A percentile compares a stretch with the other conserved stretches of the same genome.
These are phyloP conservation scores for Carposina sasakii DNA, from an alignment of 1,140 invertebrate species.

Conservation along the genomic window DNA sequence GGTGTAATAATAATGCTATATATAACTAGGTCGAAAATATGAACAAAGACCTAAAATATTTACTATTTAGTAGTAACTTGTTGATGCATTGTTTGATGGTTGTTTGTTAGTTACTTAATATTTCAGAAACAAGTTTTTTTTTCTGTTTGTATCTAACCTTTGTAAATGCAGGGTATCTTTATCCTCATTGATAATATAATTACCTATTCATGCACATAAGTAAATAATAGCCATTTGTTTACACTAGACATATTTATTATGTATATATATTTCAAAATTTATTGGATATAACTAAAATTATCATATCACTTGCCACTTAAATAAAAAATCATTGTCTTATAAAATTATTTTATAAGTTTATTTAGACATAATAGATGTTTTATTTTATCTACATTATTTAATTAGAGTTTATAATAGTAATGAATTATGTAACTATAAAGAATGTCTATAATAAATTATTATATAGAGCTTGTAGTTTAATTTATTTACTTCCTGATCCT, in stretches of 20 bases:
- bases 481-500: conserved; percentile 14
- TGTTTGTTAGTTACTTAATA: no score
- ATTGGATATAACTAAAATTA: conserved; percentile 51
- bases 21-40: no score
- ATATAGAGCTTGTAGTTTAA: conserved; percentile 49
- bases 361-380: conserved; percentile 41
- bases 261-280: conserved; percentile 46
- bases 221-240: conserved; percentile 24
- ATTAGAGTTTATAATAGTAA: conserved; percentile 55
- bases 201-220: conserved; percentile 27
- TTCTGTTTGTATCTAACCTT: conserved; percentile 18
- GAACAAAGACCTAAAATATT: no score
- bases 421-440: conserved; percentile 64
- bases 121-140: conserved; percentile 6
- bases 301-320: conserved; percentile 63
- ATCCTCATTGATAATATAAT: conserved; percentile 23
- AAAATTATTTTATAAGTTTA: conserved; percentile 45
- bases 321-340: conserved; percentile 46
- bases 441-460: conserved; percentile 68
- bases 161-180: conserved; percentile 33
- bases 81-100: no score
- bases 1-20: no score
- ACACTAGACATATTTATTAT: conserved; percentile 39
- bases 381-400: conserved; percentile 50
- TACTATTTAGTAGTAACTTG: no score